Evolutionary conservation across 1,140 invertebrate genomes (phyloP), one percentile per base, ranked within the genome.

Genomic region (Caenorhabditis tropicalis): DNA sequence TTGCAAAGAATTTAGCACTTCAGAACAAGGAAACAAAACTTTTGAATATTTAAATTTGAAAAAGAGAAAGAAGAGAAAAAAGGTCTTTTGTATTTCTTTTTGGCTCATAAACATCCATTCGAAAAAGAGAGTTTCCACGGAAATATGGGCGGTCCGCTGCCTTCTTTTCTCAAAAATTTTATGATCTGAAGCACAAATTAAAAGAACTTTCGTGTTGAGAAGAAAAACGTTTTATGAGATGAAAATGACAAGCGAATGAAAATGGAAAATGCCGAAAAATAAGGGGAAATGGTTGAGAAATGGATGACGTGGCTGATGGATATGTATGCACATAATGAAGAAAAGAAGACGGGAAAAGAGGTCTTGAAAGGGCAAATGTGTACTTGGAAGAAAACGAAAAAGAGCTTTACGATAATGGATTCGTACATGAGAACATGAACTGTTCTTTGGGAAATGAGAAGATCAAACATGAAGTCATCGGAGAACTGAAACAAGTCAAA

Each of bases 301-400:
- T 29, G 10, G 31, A 24, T 39, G 58, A 36, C 58, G 58, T 65
- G 31, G 56, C 56, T 31, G 27, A 60, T 60, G 56, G 58, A 65
- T 33, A 65, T 65, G 58, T 65, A 65, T 65, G 58, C 31, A 39
- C 58, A 65, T 65, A 65, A 65, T 65, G 58, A 56, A 56, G 29
- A 24, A 7, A n/a, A 51, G n/a, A 51, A 51, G 21, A 46, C 19
- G 49, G 2, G 53, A 43, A 43, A 43, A 12, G 12, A 5, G 16
- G 58, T 36, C 31, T 65, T 36, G 31, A 65, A 65, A 65, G 31
- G 58, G 58, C 58, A 65, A 65, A 21, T 27, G 31, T 36, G 31
- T 65, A 39, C 58, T 65, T 65, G n/a, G 58, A 36, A 16, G 49
- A 12, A 12, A n/a, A n/a, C n/a, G 39, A 5, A 43, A 43, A 12